Evolutionary conservation across 2,888 invertebrate genomes (phyloP).

Genomic region (Conus canariensis): DNA sequence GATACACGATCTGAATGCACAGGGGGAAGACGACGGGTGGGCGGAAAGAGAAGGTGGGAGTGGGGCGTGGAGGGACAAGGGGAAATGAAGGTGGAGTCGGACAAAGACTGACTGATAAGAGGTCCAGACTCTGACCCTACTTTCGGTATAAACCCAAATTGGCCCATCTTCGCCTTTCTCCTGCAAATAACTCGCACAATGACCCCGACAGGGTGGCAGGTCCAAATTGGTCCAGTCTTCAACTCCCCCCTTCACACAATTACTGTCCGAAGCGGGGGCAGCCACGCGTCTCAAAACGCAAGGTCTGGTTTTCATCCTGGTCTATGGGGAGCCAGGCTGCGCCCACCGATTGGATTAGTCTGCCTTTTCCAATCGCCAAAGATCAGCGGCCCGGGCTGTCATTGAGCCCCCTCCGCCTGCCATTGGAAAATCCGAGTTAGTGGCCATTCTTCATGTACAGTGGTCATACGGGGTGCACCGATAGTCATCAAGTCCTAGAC

Average conservation of each 20-base stretch:
- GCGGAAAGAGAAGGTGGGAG: too few species aligned
- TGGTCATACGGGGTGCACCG: not conserved
- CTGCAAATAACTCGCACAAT: not conserved
- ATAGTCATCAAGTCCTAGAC: not conserved
- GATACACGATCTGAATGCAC: not conserved
- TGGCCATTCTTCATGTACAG: not conserved
- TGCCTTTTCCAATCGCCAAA: not conserved
- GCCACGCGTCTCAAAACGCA: not conserved
- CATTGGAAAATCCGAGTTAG: not conserved
- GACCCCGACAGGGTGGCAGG: not conserved
- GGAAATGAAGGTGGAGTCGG: too few species aligned
- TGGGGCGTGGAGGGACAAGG: too few species aligned
- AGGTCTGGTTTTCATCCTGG: conserved; percentile 1
- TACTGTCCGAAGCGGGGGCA: too few species aligned
- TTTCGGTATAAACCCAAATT: not conserved
- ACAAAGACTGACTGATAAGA: not conserved
- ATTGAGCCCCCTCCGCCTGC: not conserved
- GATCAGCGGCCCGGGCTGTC: not conserved
- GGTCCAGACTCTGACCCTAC: not conserved
- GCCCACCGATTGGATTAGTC: not conserved
- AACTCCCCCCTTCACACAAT: not conserved
- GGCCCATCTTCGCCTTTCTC: not conserved
- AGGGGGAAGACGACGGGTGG: too few species aligned
- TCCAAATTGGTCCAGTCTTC: not conserved
- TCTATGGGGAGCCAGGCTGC: not conserved